Base-by-base conservation (phyloP, 1,140 invertebrate genomes). In the Eumeta japonica region DNA sequence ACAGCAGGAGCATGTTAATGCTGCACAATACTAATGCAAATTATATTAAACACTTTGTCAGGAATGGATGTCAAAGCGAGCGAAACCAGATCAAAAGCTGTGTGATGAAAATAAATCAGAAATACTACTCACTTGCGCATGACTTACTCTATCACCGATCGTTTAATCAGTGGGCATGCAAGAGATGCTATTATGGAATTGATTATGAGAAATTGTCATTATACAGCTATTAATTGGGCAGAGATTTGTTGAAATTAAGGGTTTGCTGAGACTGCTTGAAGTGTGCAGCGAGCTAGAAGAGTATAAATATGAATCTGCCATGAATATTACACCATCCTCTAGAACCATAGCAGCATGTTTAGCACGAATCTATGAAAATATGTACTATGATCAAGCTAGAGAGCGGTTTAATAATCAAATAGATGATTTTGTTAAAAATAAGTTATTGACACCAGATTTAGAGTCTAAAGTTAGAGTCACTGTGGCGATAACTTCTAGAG, bases 151-250 rank as follows among this genome's bases (percentile, higher is more conserved):
- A 81, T 86, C 35, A 92, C 88, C 7, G 91, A 87, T 67, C 81
- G 86, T 34, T 86, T 86, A 0, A 89, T 97, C 36, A 83, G 83
- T 16, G 92, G 89, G 0, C 43, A 82, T 17, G 90, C 89, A 11
- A 79, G 95, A 55, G 94, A 98, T 79, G 86, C 89, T 17, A 83
- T 96, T 18, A 86, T 98, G 41, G 92, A 97, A 67, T 56, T 98
- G 5, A 76, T 98, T n/a, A 92, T 93, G 58, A 85, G 89, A 54
- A 97, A 97, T 58, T 83, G 92, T 48, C 88, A 94, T 53, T 88
- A 88, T 47, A 81, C 82, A 16, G 81, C 84, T 1, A 68, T 97
- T 9, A 86, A 88, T 53, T 97, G 94, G 94, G 89, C 90, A 2
- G 86, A 89, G 54, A 82, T 81, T 97, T 41, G 81, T 97, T 0